Conservation (phyloP, 1,140 invertebrate species). For the Bombus balteatus region DNA sequence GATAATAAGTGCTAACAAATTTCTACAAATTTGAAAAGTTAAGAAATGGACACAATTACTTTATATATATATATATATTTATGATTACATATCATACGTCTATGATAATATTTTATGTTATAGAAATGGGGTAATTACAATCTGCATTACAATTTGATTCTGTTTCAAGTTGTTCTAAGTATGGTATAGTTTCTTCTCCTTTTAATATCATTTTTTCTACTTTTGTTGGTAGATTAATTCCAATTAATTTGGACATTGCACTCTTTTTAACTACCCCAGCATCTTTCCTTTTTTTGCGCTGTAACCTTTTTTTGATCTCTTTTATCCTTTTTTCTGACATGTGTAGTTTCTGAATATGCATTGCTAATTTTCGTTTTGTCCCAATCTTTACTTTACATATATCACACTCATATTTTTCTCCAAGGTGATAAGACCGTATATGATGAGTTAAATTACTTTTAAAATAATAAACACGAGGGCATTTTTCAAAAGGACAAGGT, state of each 20-base stretch:
- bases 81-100: no score
- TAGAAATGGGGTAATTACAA: not conserved
- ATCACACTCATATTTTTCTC: constrained; percentile 67
- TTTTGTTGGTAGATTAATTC: constrained; percentile 45
- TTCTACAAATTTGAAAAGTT: not conserved
- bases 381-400: constrained; percentile 59
- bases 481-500: constrained; percentile 68
- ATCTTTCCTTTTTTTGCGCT: constrained; percentile 59
- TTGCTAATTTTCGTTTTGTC: constrained; percentile 55
- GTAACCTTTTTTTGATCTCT: not conserved
- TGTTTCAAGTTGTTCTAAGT: not conserved
- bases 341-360: constrained; percentile 60
- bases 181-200: constrained; percentile 15
- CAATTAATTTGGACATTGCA: constrained; percentile 52
- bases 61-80: no score
- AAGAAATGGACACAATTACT: not conserved
- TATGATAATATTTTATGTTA: not conserved
- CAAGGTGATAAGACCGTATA: constrained; percentile 62
- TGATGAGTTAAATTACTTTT: constrained; percentile 67
- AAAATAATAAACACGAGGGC: constrained; percentile 60
- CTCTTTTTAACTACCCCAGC: constrained; percentile 60
- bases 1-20: not conserved
- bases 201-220: constrained; percentile 48
- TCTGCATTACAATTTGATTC: not conserved
- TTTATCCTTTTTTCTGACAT: constrained; percentile 18